Evolutionary conservation across 2,888 invertebrate genomes (phyloP).

Genomic region (Agrochola litura): DNA sequence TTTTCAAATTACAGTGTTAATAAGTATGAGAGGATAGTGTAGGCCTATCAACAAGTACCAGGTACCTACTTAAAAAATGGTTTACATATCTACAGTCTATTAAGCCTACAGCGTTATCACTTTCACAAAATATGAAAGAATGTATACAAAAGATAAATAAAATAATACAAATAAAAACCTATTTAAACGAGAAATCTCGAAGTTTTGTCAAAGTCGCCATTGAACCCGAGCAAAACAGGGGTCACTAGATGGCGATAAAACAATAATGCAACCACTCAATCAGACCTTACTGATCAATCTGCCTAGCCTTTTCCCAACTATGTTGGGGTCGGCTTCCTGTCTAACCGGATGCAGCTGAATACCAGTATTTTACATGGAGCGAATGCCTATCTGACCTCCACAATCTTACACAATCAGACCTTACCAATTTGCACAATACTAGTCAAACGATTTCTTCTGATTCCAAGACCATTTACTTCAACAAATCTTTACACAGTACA

Average conservation of each 20-base stretch:
- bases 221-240: not conserved
- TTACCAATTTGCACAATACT: not conserved
- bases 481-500: slow-evolving; percentile 2
- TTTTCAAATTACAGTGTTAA: no score
- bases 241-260: not conserved
- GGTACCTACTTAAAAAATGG: no score
- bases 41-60: no score
- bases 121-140: no score
- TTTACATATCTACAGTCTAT: no score
- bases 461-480: slow-evolving; percentile 6
- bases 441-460: not conserved
- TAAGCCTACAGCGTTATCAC: no score
- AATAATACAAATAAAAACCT: no score
- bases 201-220: not conserved
- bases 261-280: not conserved
- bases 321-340: no score
- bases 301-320: no score
- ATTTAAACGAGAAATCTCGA: not conserved
- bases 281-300: not conserved
- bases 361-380: not conserved
- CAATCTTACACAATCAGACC: not conserved
- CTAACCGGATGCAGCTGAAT: not conserved
- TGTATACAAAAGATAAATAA: no score
- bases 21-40: no score
- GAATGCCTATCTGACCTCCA: not conserved